These are phyloP conservation scores for Calliphora vomitoria DNA, from an alignment of 2,888 invertebrate genomes.

Conservation along the genomic window DNA sequence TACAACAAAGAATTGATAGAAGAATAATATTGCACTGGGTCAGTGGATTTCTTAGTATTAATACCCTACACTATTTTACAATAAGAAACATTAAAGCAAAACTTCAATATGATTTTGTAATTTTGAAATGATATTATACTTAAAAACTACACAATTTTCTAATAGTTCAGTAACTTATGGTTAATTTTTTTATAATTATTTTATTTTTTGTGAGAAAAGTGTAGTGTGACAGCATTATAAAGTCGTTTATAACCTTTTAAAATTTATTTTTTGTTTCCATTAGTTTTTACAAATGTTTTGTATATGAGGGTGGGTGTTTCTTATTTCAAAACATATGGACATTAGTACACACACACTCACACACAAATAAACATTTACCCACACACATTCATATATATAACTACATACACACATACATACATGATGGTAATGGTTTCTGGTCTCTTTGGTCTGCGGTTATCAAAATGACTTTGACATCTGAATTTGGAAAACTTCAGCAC, in stretches of 20 bases:
- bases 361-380: not conserved
- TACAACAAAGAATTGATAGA: not conserved
- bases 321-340: not conserved
- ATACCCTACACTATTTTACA: not conserved
- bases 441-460: slow-evolving; percentile 69
- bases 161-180: too few relatives aligned
- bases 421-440: slow-evolving; percentile 57
- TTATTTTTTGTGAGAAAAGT: not conserved
- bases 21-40: not conserved
- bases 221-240: not conserved
- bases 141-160: too few relatives aligned
- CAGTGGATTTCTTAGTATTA: not conserved
- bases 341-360: not conserved
- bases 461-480: slow-evolving; percentile 72
- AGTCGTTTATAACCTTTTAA: not conserved
- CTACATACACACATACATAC: not conserved
- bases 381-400: not conserved
- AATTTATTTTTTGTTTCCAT: not conserved
- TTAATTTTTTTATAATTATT: too few relatives aligned
- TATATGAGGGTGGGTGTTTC: not conserved
- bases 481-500: slow-evolving; percentile 67
- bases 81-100: too few relatives aligned
- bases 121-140: too few relatives aligned
- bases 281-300: not conserved
- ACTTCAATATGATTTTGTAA: too few relatives aligned